Evolutionary conservation across 2,797 vertebrate species (phyloP).

Genomic region (Esox lucius): DNA sequence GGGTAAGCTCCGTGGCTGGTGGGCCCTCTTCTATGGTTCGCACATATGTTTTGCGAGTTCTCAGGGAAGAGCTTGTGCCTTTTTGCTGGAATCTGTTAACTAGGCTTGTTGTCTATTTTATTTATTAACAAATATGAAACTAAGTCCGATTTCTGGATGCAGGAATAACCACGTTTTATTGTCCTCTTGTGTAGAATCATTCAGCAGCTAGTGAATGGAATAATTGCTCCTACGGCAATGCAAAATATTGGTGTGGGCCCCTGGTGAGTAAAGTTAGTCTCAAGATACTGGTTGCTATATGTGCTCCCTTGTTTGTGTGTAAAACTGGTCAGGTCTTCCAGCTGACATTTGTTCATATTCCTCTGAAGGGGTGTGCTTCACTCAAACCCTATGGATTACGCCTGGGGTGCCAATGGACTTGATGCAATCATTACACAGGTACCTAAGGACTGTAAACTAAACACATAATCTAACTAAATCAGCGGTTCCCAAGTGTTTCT

Average conservation of each 20-base stretch:
- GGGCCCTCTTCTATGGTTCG: background rate
- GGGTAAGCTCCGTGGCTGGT: constrained; percentile 67
- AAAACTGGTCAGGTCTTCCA: background rate
- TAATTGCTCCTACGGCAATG: constrained; percentile 95
- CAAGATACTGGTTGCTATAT: background rate
- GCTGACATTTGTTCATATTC: background rate
- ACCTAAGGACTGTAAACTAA: constrained; percentile 26
- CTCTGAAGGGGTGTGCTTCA: constrained; percentile 91
- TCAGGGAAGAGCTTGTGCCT: background rate
- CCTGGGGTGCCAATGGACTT: constrained; percentile 96
- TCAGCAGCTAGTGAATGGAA: constrained; percentile 96
- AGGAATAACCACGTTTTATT: constrained; percentile 16
- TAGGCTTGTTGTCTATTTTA: background rate
- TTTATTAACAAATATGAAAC: background rate
- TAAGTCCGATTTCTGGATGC: background rate
- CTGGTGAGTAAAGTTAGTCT: constrained; percentile 79
- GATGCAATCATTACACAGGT: constrained; percentile 99
- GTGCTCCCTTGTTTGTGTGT: background rate
- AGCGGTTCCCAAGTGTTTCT: background rate
- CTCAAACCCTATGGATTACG: constrained; percentile 99
- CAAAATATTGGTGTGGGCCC: constrained; percentile 93
- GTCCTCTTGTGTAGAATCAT: constrained; percentile 83
- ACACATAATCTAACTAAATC: background rate
- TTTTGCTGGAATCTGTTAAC: background rate
- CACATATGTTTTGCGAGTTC: background rate